Base-by-base conservation (phyloP, 2,888 invertebrate species). In the Bellardia bayeri region DNA sequence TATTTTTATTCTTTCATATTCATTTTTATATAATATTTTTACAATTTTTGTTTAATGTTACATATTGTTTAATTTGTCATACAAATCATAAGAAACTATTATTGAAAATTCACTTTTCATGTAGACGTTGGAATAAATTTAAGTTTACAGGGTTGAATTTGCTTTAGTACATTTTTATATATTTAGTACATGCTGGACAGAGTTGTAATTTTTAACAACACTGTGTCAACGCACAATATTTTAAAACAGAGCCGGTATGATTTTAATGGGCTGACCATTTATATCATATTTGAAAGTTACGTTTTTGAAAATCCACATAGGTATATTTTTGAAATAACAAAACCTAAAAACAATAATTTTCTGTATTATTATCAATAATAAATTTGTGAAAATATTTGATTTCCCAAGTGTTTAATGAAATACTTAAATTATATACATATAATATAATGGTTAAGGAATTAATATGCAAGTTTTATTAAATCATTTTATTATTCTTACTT, bases 101-200 rank as follows among this genome's bases (percentile, higher is more conserved):
- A 8, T 40, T 49, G 2, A 51, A 80, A 54, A 80, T 68, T 30
- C 54, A 63, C 1, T 80, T 74, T 69, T 16, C 40, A 42, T 6
- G 40, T 14, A 75, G 33, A 71, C 85, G 85, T 85, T 85, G 80
- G 40, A 80, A 85, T 58, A 68, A 58, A 85, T 71, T 75, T n/a
- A 68, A 80, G 45, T 85, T 80, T 14, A 45, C 83, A 78, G 71
- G 0, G 83, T 78, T 78, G 78, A 14, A 56, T 49, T 71, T 45
- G 2, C 23, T 66, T 83, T 78, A 71, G 71, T 23, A 83, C 71
- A 13, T 1, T 0, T 23, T 14, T 14, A 23, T 23, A 23, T 16
- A 42, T 45, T 71, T 78, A 66, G 78, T 69, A 69, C 69, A 33
- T 5, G 0, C 16, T 9, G 4, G 11, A 2, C 14, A 66, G 66